These are phyloP conservation scores for Ophioninae sp. DNA, from an alignment of 2,888 invertebrate genomes.

Conservation along the genomic window DNA sequence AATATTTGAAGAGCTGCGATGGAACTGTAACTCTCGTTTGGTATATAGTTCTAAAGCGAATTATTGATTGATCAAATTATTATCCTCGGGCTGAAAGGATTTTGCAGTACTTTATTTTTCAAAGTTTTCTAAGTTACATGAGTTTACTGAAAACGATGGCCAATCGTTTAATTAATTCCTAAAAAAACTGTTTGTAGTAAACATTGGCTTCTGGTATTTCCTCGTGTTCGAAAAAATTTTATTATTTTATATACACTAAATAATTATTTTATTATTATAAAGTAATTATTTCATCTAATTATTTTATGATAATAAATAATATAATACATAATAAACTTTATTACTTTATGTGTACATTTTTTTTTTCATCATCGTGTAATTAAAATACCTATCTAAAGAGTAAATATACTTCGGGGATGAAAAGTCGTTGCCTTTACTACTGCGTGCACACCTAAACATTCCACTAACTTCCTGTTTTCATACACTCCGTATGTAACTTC, in stretches of 20 bases:
- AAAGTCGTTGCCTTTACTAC: slow-evolving; percentile 9
- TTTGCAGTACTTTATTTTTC: neutral
- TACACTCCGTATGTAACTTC: slow-evolving; percentile 5
- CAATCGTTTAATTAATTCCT: neutral
- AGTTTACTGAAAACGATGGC: neutral
- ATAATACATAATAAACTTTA: too few species aligned
- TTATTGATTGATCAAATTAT: neutral
- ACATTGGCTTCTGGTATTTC: too few species aligned
- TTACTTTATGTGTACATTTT: too few species aligned
- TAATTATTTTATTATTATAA: too few species aligned
- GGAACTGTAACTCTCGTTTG: neutral
- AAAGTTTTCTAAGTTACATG: neutral
- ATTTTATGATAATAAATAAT: too few species aligned
- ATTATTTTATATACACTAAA: too few species aligned
- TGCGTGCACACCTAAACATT: neutral
- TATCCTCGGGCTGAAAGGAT: neutral
- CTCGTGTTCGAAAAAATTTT: too few species aligned
- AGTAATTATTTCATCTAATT: too few species aligned
- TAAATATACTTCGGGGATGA: slow-evolving; percentile 10
- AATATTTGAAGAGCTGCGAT: neutral
- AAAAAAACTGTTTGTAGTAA: too few species aligned
- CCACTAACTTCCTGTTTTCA: neutral
- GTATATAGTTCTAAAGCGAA: neutral
- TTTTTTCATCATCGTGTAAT: too few species aligned
- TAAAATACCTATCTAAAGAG: neutral